A percentile compares a stretch with the other conserved stretches of the same genome.
Conservation (phyloP, 2,113 vertebrate species). For the Chaenocephalus aceratus region DNA sequence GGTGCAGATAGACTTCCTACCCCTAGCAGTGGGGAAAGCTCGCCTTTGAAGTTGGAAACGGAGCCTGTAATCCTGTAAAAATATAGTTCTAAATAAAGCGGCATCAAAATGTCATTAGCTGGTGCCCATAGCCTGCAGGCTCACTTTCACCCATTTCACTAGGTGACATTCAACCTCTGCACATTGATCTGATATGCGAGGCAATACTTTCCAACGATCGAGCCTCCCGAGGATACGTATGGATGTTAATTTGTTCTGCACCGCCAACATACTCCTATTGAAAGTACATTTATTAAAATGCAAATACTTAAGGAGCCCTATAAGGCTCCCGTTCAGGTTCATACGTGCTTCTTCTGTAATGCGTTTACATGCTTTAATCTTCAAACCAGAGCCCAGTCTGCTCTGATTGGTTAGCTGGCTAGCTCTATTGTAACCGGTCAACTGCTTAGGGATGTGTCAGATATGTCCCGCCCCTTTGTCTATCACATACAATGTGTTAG, state of each 20-base stretch:
- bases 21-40: conserved; percentile 72
- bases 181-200: conserved; percentile 56
- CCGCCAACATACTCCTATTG: not conserved
- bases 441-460: no score
- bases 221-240: conserved; percentile 12
- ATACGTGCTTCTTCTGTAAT: no score
- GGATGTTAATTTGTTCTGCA: not conserved
- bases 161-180: conserved; percentile 68
- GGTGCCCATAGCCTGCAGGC: conserved; percentile 46
- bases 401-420: no score
- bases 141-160: conserved; percentile 71
- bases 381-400: no score
- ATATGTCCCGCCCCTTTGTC: no score
- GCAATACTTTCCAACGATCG: conserved; percentile 44
- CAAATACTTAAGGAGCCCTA: no score
- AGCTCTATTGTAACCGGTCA: no score
- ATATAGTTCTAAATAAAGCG: conserved; percentile 75
- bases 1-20: conserved; percentile 26
- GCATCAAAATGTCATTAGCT: conserved; percentile 81
- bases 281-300: no score
- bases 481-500: no score
- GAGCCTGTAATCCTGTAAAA: conserved; percentile 80
- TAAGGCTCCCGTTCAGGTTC: no score
- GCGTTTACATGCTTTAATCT: no score
- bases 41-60: conserved; percentile 78